phyloP scores from a whole-genome alignment of 1,140 invertebrate genomes.

The Epicauta chinensis region DNA sequence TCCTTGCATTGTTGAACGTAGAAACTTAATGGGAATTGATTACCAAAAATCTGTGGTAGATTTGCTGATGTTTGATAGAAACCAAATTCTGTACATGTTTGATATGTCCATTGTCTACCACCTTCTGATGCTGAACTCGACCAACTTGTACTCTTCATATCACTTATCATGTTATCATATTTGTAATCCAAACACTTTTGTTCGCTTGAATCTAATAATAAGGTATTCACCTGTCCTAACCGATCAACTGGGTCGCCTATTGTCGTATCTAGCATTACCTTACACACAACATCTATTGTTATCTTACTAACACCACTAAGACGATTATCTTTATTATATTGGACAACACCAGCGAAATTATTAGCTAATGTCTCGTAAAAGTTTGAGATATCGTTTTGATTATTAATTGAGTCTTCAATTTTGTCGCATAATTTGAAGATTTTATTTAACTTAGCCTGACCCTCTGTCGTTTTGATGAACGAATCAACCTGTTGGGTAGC shows the following conservation, averaged over 20 bases:
- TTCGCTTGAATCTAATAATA: constrained; percentile 60
- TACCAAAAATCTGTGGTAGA: constrained; percentile 66
- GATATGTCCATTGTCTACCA: constrained; percentile 84
- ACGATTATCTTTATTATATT: constrained; percentile 93
- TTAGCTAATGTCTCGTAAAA: constrained; percentile 75
- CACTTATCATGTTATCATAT: constrained; percentile 71
- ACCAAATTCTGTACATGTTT: constrained; percentile 93
- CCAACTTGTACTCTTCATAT: constrained; percentile 67
- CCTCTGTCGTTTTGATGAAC: constrained; percentile 53
- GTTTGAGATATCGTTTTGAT: constrained; percentile 67
- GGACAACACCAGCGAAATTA: constrained; percentile 81
- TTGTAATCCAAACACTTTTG: constrained; percentile 78
- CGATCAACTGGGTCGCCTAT: constrained; percentile 58
- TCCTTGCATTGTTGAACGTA: constrained; percentile 78
- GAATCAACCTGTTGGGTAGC: constrained; percentile 60
- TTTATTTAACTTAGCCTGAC: constrained; percentile 56
- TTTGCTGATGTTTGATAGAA: constrained; percentile 86
- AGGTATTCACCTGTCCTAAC: constrained; percentile 64
- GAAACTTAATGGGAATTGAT: constrained; percentile 70
- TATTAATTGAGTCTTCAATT: constrained; percentile 56
- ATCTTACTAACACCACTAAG: constrained; percentile 58
- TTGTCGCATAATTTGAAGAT: constrained; percentile 73
- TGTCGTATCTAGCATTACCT: constrained; percentile 62
- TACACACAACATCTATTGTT: constrained; percentile 73
- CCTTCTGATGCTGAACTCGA: constrained; percentile 53